Base-by-base conservation (phyloP, 1,140 invertebrate genomes). In the Anadara kagoshimensis region DNA sequence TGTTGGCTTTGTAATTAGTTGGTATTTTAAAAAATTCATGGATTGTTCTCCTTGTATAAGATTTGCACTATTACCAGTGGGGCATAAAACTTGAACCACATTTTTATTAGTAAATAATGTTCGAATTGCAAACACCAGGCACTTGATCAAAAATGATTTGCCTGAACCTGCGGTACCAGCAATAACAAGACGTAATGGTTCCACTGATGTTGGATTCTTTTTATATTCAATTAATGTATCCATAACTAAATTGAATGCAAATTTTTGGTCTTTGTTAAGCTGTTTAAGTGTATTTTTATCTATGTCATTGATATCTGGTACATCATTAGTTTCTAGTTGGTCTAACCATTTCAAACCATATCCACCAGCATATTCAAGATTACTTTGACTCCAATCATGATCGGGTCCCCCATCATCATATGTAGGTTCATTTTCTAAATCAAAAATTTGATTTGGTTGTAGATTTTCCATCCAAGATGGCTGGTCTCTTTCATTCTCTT, bases 11-110 rank as follows among this genome's bases (percentile, higher is more conserved):
- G 2, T 49, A 11, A n/a, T 24, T 7, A 16, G 45, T 69, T 45
- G 75, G 70, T 41, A 78, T 65, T 74, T 78, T 74, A 0, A 74
- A 36, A 29, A 78, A 74, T 47, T 70, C 69, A 58, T 73, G 70
- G 0, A 71, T 3, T 18, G 70, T 78, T 16, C 59, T 20, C 76
- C 76, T 26, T 66, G 67, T n/a, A 78, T 74, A 3, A 74, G 2
- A 44, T 78, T 75, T 0, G 67, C 67, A 64, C 68, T 75, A 36
- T 76, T 79, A 2, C 74, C 74, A 43, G 69, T 76, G 26, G 78
- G 74, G 45, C 70, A 73, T 45, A 79, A 14, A 36, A 74, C 75
- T 56, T 77, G 75, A 22, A 77, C 68, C 22, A 63, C 56, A 53
- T 71, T 77, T 56, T 71, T 79, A 5, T 18, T 63, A 16, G 56